These are phyloP conservation scores for Paralichthys olivaceus DNA, from an alignment of 2,113 vertebrate genomes.

Conservation along the genomic window DNA sequence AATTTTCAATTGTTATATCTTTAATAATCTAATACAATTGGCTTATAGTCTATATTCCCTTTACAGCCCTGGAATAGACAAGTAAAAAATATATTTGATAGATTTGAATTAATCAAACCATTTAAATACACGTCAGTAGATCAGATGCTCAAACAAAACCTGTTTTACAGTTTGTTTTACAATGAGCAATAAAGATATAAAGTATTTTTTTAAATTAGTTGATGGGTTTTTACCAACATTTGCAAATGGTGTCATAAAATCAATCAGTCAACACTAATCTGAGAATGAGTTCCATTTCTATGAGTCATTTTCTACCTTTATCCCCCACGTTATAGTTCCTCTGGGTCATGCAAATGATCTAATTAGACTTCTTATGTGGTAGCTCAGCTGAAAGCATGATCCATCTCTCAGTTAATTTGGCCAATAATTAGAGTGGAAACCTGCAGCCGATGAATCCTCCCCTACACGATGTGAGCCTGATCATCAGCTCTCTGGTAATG, in stretches of 20 bases:
- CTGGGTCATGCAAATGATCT: slow-evolving; percentile 58
- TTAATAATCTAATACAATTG: too few species aligned
- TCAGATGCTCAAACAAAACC: too few species aligned
- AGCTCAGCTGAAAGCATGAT: slow-evolving; percentile 25
- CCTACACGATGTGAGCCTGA: slow-evolving; percentile 35
- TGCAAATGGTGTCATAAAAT: not conserved
- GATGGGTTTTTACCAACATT: not conserved
- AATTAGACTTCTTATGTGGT: slow-evolving; percentile 54
- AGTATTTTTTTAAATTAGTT: not conserved
- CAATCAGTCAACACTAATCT: slow-evolving; percentile 10
- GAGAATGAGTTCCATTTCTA: not conserved
- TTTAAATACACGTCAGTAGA: too few species aligned
- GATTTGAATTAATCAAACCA: too few species aligned
- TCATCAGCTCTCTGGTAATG: slow-evolving; percentile 35
- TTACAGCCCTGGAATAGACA: too few species aligned
- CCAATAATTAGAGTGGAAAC: slow-evolving; percentile 40
- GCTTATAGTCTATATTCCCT: too few species aligned
- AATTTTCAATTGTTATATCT: too few species aligned
- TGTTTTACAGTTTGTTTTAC: not conserved
- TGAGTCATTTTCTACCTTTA: slow-evolving; percentile 1
- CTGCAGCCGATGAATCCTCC: slow-evolving; percentile 40
- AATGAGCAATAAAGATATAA: not conserved
- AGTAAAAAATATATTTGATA: too few species aligned
- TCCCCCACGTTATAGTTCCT: slow-evolving; percentile 14
- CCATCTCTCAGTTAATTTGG: slow-evolving; percentile 61